Base-by-base conservation (phyloP, 2,888 invertebrate species). In the Thereva unica region DNA sequence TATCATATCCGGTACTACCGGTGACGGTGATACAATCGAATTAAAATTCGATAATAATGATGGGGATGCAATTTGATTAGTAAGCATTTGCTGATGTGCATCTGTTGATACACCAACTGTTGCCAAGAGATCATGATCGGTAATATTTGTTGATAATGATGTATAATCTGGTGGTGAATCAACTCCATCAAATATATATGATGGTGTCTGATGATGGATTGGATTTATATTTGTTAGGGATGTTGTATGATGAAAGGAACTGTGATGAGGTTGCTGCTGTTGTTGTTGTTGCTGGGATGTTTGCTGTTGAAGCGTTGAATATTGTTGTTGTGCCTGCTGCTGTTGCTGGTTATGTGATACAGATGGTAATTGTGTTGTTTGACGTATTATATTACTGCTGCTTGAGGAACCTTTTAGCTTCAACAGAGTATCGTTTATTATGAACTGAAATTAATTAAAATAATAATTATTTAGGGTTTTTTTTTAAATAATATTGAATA, bases 351-450 rank as follows among this genome's bases (percentile, higher is more conserved):
- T 59, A 52, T 67, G 70, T 67, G 70, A 63, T 69, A 71, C 72
- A 67, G 71, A 67, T 71, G 72, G 72, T 73, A 70, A 66, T 47
- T 67, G 71, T 61, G 57, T 67, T 55, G 68, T 9, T 49, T 59
- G 73, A 1, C 73, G 71, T 53, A 66, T 68, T 45, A 66, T 64
- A 68, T 70, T 72, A 7, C 53, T 59, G 9, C 45, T 53, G 53
- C 56, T 63, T 59, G 71, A 72, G 40, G 78, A 78, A 64, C 79
- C 79, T 72, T 80, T 79, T 66, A 80, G 73, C 73, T 80, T 79
- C 72, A 78, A 78, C 71, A 80, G 73, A 64, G 80, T 77, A 72
- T 80, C 79, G 75, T 80, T 80, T 75, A 80, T 80, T 73, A 80
- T 79, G 74, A 80, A 80, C 80, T 80, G 67, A 10, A 72, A 71